Conservation (phyloP, 2,888 invertebrate species). For the Carterocephalus palaemon region DNA sequence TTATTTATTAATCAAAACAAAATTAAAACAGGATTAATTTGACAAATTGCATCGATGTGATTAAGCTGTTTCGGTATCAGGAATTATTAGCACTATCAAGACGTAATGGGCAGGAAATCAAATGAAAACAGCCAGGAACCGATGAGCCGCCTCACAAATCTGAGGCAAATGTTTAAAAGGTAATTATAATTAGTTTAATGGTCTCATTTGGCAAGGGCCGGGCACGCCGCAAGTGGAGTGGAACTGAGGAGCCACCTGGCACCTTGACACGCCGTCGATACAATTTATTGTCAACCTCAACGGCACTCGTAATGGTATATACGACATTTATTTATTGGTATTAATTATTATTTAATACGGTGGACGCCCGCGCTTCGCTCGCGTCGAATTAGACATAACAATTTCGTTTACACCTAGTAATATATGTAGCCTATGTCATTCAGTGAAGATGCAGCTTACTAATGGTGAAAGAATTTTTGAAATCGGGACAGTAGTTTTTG, state of each 20-base stretch:
- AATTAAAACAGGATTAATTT: background rate
- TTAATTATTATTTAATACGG: slow-evolving; percentile 4
- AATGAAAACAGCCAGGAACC: slow-evolving; percentile 13
- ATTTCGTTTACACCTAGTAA: too few relatives aligned
- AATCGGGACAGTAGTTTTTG: too few relatives aligned
- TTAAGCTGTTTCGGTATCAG: slow-evolving; percentile 6
- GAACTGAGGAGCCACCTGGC: slow-evolving; percentile 44
- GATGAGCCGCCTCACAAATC: slow-evolving; percentile 18
- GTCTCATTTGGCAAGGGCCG: slow-evolving; percentile 44
- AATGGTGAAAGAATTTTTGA: too few relatives aligned
- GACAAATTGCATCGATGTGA: background rate
- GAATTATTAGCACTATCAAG: slow-evolving; percentile 6
- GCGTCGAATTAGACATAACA: too few relatives aligned
- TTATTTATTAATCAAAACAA: background rate
- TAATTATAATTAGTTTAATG: slow-evolving; percentile 23
- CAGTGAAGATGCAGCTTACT: too few relatives aligned
- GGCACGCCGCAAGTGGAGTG: slow-evolving; percentile 48
- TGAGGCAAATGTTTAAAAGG: slow-evolving; percentile 18
- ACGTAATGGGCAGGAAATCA: slow-evolving; percentile 9
- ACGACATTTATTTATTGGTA: slow-evolving; percentile 2
- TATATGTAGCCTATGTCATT: too few relatives aligned
- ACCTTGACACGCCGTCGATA: slow-evolving; percentile 35
- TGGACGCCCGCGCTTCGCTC: too few relatives aligned
- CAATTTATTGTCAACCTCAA: slow-evolving; percentile 38
- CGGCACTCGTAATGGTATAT: slow-evolving; percentile 23